Base-by-base conservation (phyloP, 2,888 invertebrate species). In the Spicauda simplicius region DNA sequence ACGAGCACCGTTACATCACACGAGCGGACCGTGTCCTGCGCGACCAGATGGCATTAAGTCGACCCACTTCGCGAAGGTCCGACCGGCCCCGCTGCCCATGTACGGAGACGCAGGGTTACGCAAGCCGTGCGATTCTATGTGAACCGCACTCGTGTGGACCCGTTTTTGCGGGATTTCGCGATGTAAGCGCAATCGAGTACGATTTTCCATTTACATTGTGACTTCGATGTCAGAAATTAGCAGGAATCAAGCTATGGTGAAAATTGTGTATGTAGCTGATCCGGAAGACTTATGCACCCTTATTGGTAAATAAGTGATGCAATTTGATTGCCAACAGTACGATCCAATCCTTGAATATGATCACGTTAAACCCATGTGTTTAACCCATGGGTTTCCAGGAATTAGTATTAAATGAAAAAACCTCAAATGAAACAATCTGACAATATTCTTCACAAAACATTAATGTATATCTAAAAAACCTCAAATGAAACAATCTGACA, bases 21-120 rank as follows among this genome's bases (percentile, higher is more conserved):
- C 66, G 60, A 16, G 48, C 66, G 66, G 60, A 61, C 60, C 66
- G 66, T 66, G 80, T 83, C 86, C 83, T 76, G 87, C 80, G 72
- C 71, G 73, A 85, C 91, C 91, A 91, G 90, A 91, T 91, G 91
- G 91, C 85, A 86, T 85, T 85, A 85, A 82, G 79, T 73, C 86
- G 91, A 90, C 91, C 91, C 87, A 92, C 88, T 85, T 91, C 79
- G 74, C 82, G 88, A 92, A 92, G 91, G 91, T 87, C 88, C 86
- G 79, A 72, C 82, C 82, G 82, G 85, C 79, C 81, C 76, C 81
- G 78, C 76, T 75, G 71, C 57, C 90, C 90, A 81, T 90, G 77
- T 88, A 91, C 77, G 91, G 90, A 76, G 73, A 71, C 74, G 73
- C 89, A 85, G 85, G 87, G 88, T 91, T 91, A 86, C 86, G 86